phyloP scores from a whole-genome alignment of 2,113 vertebrate genomes.

The Corythaixoides concolor region DNA sequence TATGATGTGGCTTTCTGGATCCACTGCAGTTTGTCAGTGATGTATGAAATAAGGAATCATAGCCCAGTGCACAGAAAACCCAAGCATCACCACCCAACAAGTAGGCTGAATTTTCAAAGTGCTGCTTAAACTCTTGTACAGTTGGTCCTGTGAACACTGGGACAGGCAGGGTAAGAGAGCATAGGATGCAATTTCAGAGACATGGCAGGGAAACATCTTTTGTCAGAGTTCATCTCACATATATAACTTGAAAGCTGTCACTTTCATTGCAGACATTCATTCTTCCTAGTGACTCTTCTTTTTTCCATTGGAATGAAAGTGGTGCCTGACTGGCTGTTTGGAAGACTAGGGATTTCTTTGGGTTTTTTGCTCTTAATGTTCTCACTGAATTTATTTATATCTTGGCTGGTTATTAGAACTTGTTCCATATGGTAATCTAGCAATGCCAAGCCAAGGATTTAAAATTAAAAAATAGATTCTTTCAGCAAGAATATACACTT shows the following conservation, averaged over 20 bases:
- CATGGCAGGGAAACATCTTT: fast-evolving
- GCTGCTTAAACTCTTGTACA: neutral
- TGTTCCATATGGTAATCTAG: conserved; percentile 66
- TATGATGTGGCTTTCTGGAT: neutral
- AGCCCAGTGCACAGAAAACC: neutral
- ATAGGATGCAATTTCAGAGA: neutral
- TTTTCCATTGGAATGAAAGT: conserved; percentile 8
- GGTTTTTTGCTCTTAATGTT: conserved; percentile 23
- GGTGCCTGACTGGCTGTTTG: neutral
- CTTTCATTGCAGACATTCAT: neutral
- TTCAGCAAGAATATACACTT: conserved; percentile 13
- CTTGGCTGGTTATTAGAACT: conserved; percentile 62
- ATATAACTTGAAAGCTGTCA: neutral
- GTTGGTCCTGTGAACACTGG: fast-evolving
- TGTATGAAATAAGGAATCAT: neutral
- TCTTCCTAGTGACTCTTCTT: conserved; percentile 1
- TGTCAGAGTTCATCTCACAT: neutral
- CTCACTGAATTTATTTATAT: conserved; percentile 64
- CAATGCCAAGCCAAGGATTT: conserved; percentile 53
- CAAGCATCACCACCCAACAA: neutral
- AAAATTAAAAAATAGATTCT: conserved; percentile 29
- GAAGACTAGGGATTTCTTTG: conserved; percentile 37
- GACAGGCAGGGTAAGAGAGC: neutral
- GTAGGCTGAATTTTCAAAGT: neutral
- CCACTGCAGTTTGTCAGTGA: neutral